A percentile compares a stretch with the other conserved stretches of the same genome.
These are phyloP conservation scores for Pteria penguin DNA, from an alignment of 2,888 invertebrate species.

Conservation along the genomic window DNA sequence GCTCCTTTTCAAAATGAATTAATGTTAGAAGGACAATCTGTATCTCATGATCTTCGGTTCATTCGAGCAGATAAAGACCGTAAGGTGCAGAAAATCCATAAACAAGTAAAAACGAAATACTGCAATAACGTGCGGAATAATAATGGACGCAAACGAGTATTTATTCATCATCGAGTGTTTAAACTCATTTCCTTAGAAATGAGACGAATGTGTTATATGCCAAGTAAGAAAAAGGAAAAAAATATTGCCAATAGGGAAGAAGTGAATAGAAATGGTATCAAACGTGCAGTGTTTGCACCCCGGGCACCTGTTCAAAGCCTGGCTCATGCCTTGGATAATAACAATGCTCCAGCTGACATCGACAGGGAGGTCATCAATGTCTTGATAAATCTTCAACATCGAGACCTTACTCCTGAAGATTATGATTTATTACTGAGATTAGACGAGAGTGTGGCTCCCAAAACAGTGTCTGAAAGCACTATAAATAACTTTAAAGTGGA, in stretches of 20 bases:
- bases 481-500: constrained; percentile 67
- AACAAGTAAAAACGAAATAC: constrained; percentile 72
- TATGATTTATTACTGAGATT: constrained; percentile 75
- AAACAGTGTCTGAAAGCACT: constrained; percentile 64
- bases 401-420: constrained; percentile 79
- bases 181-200: constrained; percentile 61
- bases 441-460: constrained; percentile 76
- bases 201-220: constrained; percentile 46
- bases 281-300: background rate
- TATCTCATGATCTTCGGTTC: background rate
- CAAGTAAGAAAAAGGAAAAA: constrained; percentile 34
- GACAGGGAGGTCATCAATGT: constrained; percentile 61
- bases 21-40: constrained; percentile 44
- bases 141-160: constrained; percentile 62
- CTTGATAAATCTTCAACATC: constrained; percentile 73
- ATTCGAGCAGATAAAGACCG: constrained; percentile 58
- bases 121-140: constrained; percentile 66
- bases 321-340: constrained; percentile 59
- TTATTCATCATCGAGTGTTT: constrained; percentile 67
- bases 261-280: too few species aligned
- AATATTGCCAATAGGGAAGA: constrained; percentile 8
- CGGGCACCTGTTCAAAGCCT: constrained; percentile 58
- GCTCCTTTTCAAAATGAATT: constrained; percentile 44
- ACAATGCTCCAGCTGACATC: constrained; percentile 56
- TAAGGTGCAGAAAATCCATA: constrained; percentile 65